Base-by-base conservation (phyloP, 2,888 invertebrate species). In the Ennomos erosarius region DNA sequence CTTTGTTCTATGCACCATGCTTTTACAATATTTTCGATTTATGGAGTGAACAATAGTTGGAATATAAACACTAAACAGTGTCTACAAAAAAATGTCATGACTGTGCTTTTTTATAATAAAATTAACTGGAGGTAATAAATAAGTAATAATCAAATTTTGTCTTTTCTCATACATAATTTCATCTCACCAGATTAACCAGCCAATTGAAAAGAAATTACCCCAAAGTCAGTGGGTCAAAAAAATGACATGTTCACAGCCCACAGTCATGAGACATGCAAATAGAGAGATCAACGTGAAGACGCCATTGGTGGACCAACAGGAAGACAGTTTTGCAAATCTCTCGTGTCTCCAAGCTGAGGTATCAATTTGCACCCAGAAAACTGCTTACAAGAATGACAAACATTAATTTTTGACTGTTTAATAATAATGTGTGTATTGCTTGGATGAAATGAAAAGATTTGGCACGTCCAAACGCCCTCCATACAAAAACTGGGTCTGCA, bases 271-370 rank as follows among this genome's bases (percentile, higher is more conserved):
- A 66, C 88, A 88, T 76, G 71, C 74, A 40, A 78, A 80, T 33
- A 82, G 87, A 50, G 81, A 84, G 54, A 65, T 71, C 4, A 76
- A 75, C 34, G 62, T 68, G 0, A 81, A 75, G 50, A 82, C 77
- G 60, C 62, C 63, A 16, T 47, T 74, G n/a, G 39, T 65, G 3
- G 64, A 70, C 9, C 69, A 69, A 39, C 71, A 75, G 46, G 11
- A 88, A 58, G 79, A 87, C 36, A 89, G 88, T 68, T 85, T 85
- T 73, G 81, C 72, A 38, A 76, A 85, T 54, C 74, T 88, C 0
- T 71, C 88, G 12, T 75, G 80, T 36, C 75, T 79, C 37, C 88
- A 88, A 67, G 88, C 89, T 51, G 88, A 89, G 64, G 64, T 89
- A 1, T 89, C 88, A 44, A 74, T 88, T 45, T 88, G 85, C 58